A percentile compares a stretch with the other conserved stretches of the same genome.
Conservation (phyloP, 2,888 invertebrate species). For the Ophioninae sp. region DNA sequence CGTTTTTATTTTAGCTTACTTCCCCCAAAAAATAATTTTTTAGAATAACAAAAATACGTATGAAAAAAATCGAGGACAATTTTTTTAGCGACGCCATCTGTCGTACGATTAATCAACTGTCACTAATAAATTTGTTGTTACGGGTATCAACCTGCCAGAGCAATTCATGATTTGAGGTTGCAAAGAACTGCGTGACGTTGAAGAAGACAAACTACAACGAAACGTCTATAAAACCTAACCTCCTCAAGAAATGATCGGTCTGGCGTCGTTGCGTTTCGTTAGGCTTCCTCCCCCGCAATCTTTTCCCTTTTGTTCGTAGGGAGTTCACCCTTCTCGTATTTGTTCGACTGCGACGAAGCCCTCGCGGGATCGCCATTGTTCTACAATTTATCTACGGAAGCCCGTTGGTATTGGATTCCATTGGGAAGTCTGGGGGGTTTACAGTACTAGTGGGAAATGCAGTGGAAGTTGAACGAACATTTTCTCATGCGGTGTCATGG, state of each 20-base stretch:
- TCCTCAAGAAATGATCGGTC: constrained; percentile 11
- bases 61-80: too few species aligned
- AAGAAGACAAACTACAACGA: background rate
- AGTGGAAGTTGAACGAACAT: background rate
- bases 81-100: too few species aligned
- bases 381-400: constrained; percentile 43
- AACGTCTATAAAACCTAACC: background rate
- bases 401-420: constrained; percentile 9
- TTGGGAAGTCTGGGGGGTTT: constrained; percentile 18
- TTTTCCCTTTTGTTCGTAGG: constrained; percentile 17
- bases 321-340: background rate
- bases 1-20: too few species aligned
- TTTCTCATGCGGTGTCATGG: background rate
- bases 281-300: constrained; percentile 15
- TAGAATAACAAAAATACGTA: too few species aligned
- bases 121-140: too few species aligned
- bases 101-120: too few species aligned
- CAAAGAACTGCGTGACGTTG: too few species aligned
- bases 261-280: background rate
- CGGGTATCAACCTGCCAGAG: too few species aligned
- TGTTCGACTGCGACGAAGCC: background rate
- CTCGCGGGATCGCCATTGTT: constrained; percentile 42
- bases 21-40: too few species aligned
- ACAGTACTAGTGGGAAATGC: background rate
- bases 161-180: too few species aligned